Evolutionary conservation across 2,888 invertebrate species (phyloP).

Genomic region (Dasysyrphus albostriatus): DNA sequence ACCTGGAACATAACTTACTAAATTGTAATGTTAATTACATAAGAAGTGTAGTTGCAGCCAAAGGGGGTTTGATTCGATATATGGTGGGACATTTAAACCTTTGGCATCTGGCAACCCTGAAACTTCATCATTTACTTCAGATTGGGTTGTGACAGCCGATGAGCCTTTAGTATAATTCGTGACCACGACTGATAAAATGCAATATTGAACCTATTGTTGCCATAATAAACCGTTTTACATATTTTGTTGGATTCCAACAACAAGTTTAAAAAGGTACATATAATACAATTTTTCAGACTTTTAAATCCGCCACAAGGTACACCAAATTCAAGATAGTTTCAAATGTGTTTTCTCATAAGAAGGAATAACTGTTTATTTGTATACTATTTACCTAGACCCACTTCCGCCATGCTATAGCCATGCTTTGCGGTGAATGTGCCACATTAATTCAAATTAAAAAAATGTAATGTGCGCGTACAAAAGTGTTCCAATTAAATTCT

Average conservation of each 20-base stretch:
- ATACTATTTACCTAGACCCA: not conserved
- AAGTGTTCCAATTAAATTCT: conserved; percentile 3
- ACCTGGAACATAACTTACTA: no score
- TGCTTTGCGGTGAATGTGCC: conserved; percentile 8
- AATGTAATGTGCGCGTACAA: not conserved
- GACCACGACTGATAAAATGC: not conserved
- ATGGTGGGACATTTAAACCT: no score
- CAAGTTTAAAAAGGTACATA: not conserved
- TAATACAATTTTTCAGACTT: not conserved
- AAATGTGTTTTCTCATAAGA: not conserved
- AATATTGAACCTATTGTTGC: not conserved
- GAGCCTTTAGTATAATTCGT: no score
- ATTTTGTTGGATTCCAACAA: not conserved
- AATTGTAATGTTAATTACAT: no score
- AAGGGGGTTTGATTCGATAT: no score
- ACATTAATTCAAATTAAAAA: conserved; percentile 4
- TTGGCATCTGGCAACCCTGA: no score
- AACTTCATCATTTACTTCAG: no score
- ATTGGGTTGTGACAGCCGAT: no score
- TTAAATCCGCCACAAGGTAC: not conserved
- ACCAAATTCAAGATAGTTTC: not conserved
- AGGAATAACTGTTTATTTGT: not conserved
- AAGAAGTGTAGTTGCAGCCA: no score
- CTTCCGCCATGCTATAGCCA: not conserved
- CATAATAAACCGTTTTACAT: no score